Base-by-base conservation (phyloP, 2,113 vertebrate species). In the Galbula dea region DNA sequence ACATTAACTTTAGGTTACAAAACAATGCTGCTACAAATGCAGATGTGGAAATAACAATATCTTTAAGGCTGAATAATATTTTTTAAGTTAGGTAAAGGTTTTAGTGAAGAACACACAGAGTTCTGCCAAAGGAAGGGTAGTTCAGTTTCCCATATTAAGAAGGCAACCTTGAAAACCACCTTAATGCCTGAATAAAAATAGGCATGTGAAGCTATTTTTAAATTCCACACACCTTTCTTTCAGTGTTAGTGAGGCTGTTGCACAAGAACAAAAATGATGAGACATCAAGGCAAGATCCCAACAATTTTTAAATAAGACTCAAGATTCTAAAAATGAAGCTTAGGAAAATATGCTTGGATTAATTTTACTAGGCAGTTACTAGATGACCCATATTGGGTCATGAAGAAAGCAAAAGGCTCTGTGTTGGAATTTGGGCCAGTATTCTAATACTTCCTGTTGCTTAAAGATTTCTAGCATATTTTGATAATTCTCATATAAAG, bases 201-300 rank as follows among this genome's bases (percentile, higher is more conserved):
- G 16, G 15, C 24, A 51, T 15, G 6, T 65, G 17, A 51, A 72
- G 10, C 6, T 89, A 43, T 66, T 96, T 78, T n/a, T 11, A 71
- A 76, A 30, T 5, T 39, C 2, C 12, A 54, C 14, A 24, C 8
- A 24, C 11, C 34, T 12, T 55, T 51, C 34, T 12, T 55, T 51
- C 21, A 59, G 2, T 69, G 8, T 66, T 58, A 37, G 9, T 34
- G 59, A 83, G 15, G 7, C 3, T 73, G 30, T n/a, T n/a, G 21
- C 16, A 57, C 18, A 55, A 79, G 23, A 63, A n/a, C n/a, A n/a
- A 52, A 6, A 68, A 26, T 0, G 36, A 57, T 18, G 2, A 52
- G 11, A 41, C 7, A 36, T 0, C 16, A 61, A 61, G 10, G 41
- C 12, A 66, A 41, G 24, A 1, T 34, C 20, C 21, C 0, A 0